These are phyloP conservation scores for Myotis davidii DNA, from an alignment of 2,113 vertebrate genomes.

Conservation along the genomic window DNA sequence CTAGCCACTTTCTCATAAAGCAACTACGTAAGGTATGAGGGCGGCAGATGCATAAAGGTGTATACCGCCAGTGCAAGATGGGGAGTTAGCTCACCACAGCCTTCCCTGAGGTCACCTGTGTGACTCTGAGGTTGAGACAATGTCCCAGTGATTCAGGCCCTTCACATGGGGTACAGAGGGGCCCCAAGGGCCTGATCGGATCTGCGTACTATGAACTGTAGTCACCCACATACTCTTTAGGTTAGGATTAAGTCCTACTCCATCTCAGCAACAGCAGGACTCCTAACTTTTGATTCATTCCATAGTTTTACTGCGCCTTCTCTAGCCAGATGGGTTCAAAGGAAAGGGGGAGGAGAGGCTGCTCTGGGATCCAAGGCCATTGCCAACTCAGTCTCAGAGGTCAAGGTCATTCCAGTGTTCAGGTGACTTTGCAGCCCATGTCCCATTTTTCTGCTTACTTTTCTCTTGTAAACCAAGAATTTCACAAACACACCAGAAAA, in stretches of 20 bases:
- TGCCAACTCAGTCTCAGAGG: neutral
- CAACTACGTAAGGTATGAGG: fast-evolving
- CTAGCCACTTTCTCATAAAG: neutral
- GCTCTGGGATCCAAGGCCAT: too few relatives aligned
- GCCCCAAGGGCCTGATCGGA: neutral
- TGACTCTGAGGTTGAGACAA: too few relatives aligned
- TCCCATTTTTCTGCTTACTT: neutral
- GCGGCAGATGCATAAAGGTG: neutral
- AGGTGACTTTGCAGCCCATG: neutral
- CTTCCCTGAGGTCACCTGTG: fast-evolving
- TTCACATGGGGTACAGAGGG: fast-evolving
- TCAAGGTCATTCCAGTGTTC: fast-evolving
- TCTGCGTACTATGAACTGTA: fast-evolving
- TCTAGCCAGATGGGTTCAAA: neutral
- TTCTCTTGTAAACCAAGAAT: neutral
- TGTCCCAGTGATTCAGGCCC: too few relatives aligned
- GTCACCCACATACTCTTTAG: neutral
- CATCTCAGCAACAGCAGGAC: neutral
- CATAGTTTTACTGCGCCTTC: neutral
- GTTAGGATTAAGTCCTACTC: neutral
- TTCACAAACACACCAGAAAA: neutral
- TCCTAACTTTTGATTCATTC: neutral
- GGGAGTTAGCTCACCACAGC: fast-evolving
- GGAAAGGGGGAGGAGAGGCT: neutral
- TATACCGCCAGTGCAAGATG: fast-evolving